phyloP scores from a whole-genome alignment of 2,797 vertebrate genomes.

The Typhlichthys subterraneus region DNA sequence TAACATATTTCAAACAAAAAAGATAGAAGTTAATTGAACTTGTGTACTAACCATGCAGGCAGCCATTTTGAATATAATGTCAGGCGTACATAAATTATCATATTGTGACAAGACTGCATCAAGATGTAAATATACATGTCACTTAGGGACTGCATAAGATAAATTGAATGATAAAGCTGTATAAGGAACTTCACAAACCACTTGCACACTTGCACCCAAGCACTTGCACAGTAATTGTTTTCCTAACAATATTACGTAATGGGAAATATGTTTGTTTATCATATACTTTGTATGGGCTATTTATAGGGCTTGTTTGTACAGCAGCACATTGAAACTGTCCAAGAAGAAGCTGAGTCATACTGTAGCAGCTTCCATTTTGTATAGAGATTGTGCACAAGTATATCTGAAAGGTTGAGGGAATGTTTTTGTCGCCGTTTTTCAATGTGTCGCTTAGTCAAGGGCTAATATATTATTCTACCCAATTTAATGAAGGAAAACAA shows the following conservation, averaged over 20 bases:
- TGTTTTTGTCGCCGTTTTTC: slow-evolving; percentile 25
- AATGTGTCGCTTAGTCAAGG: slow-evolving; percentile 30
- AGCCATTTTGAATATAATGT: too few species aligned
- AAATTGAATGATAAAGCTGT: too few species aligned
- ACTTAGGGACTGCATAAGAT: too few species aligned
- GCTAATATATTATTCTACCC: slow-evolving; percentile 19
- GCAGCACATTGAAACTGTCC: slow-evolving; percentile 55
- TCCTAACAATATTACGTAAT: slow-evolving; percentile 47
- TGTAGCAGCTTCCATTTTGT: slow-evolving; percentile 51
- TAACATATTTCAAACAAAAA: too few species aligned
- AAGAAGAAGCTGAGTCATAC: slow-evolving; percentile 72
- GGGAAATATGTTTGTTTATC: slow-evolving; percentile 44
- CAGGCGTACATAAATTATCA: too few species aligned
- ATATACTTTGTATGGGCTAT: slow-evolving; percentile 57
- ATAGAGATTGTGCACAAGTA: slow-evolving; percentile 49
- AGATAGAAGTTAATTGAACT: too few species aligned
- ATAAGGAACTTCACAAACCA: too few species aligned
- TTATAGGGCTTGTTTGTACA: slow-evolving; percentile 52
- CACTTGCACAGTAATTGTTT: slow-evolving; percentile 42
- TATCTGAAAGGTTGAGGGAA: slow-evolving; percentile 29
- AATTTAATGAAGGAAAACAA: slow-evolving; percentile 37
- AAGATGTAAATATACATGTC: too few species aligned
- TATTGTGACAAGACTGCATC: too few species aligned
- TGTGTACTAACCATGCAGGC: too few species aligned
- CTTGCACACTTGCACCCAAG: slow-evolving; percentile 15